Evolutionary conservation across 2,888 invertebrate species (phyloP), one percentile per base, ranked within the genome.

Genomic region (Caenorhabditis sp.): DNA sequence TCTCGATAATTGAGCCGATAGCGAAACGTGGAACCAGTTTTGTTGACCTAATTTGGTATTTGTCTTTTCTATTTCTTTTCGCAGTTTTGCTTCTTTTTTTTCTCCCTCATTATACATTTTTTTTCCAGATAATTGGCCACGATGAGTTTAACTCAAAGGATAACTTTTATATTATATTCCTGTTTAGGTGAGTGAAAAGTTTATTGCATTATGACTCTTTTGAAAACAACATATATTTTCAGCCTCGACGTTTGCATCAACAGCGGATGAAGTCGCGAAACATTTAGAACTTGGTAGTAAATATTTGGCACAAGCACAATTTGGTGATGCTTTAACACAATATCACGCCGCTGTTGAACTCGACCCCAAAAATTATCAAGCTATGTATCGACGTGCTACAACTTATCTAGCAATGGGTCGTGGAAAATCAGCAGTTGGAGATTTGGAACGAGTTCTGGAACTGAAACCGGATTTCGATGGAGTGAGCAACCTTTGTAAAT

Each of bases 291-390:
- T 95, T 89, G 99, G 97, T 0, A 93, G 93, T 88, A 93, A 94
- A 88, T 93, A 95, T 89, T 90, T 99, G 85, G 93, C 94, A 52
- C 92, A 93, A 81, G 81, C 97, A 38, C 95, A 97, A 89, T 91
- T 97, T 77, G 93, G 94, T 58, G 97, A 99, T 90, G 97, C 99
- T 12, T 90, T 99, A 60, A 93, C 94, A 71, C 97, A 99, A 89
- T 99, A 95, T 90, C 97, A 99, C 91, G 94, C 95, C 74, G 99
- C 97, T 83, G 94, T 99, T 84, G 97, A 97, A 91, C 94, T 94
- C 17, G 97, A 99, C 90, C 94, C 96, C 50, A 91, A 91, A 79
- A 97, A 97, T 90, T 99, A 97, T 90, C 91, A 97, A 89, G 95
- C 95, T 62, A 94, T 94, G 88, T 99, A 94, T 89, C 94, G 95